A percentile compares a stretch with the other conserved stretches of the same genome.
These are phyloP conservation scores for Hyles vespertilio DNA, from an alignment of 1,140 invertebrate genomes.

Conservation along the genomic window DNA sequence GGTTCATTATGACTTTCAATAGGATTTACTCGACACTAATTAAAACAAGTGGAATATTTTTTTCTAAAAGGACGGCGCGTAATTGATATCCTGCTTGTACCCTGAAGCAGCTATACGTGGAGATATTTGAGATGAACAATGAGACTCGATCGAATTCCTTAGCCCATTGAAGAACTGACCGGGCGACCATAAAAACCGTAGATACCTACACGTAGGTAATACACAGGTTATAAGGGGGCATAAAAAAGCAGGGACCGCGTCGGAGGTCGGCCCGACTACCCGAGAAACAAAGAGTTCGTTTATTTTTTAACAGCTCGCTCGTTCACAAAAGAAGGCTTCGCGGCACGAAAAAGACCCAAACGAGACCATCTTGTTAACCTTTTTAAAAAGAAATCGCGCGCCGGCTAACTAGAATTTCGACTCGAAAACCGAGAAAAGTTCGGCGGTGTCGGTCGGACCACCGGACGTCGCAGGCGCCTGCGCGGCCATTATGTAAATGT, in stretches of 20 bases:
- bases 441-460: conserved; percentile 35
- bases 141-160: conserved; percentile 73
- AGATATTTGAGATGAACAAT: conserved; percentile 33
- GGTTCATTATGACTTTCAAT: conserved; percentile 7
- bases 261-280: conserved; percentile 72
- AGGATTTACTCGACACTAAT: conserved; percentile 18
- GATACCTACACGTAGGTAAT: conserved; percentile 75
- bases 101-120: conserved; percentile 23
- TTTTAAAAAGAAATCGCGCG: conserved; percentile 73
- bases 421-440: conserved; percentile 72
- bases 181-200: conserved; percentile 71
- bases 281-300: conserved; percentile 75
- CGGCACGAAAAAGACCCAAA: conserved; percentile 70
- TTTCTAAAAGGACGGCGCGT: conserved; percentile 23
- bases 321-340: conserved; percentile 70
- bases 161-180: conserved; percentile 74
- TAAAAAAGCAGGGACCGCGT: conserved; percentile 73
- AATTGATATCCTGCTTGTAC: conserved; percentile 29
- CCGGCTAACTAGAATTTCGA: conserved; percentile 72
- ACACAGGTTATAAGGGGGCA: conserved; percentile 73
- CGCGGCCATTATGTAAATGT: conserved; percentile 71
- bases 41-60: conserved; percentile 17
- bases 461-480: conserved; percentile 57
- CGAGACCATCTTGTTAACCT: conserved; percentile 72
- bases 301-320: conserved; percentile 75